These are phyloP conservation scores for Megalops atlanticus DNA, from an alignment of 2,113 vertebrate species.

Conservation along the genomic window DNA sequence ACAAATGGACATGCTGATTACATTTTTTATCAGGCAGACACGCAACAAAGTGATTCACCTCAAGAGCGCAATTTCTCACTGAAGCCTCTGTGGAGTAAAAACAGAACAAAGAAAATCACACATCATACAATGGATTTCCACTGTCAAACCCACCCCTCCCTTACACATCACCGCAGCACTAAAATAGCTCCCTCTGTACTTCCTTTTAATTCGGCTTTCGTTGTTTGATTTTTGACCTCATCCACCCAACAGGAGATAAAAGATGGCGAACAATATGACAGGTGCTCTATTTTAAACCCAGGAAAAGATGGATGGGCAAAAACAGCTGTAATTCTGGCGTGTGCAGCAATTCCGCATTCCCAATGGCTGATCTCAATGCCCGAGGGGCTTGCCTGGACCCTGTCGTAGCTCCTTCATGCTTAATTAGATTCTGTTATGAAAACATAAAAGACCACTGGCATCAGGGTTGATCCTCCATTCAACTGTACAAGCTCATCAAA, in stretches of 20 bases:
- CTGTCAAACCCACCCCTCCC: not conserved
- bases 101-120: not conserved
- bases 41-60: not conserved
- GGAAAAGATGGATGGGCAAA: not conserved
- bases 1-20: not conserved
- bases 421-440: constrained; percentile 62
- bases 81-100: not conserved
- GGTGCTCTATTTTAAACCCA: not conserved
- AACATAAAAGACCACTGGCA: constrained; percentile 63
- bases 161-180: not conserved
- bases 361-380: not conserved
- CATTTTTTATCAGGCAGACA: not conserved
- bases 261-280: not conserved
- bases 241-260: not conserved
- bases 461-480: constrained; percentile 51
- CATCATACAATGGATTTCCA: not conserved
- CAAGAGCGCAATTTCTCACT: not conserved
- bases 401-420: constrained; percentile 57
- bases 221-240: not conserved
- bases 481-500: constrained; percentile 52
- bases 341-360: not conserved
- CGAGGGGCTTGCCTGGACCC: not conserved
- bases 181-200: no score
- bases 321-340: not conserved
- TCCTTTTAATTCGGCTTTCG: not conserved